Conservation (phyloP, 2,888 invertebrate genomes). For the Abrostola triplasia region DNA sequence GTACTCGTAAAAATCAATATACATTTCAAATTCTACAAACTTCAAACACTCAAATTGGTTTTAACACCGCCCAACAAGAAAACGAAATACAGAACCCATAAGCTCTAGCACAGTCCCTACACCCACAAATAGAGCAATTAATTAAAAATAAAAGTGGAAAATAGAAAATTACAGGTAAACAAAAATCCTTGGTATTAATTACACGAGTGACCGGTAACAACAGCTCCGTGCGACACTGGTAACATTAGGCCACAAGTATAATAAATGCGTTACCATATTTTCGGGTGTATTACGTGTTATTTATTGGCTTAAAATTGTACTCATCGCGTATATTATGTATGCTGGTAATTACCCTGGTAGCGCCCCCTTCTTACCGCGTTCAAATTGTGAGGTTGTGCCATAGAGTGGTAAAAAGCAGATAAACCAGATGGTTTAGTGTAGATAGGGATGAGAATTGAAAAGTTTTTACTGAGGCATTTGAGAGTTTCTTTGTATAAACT, state of each 20-base stretch:
- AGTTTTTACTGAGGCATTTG: no score
- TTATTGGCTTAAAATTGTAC: constrained; percentile 88
- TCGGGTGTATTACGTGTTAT: constrained; percentile 81
- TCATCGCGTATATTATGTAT: constrained; percentile 85
- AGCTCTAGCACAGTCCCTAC: no score
- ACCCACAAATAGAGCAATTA: no score
- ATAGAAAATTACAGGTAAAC: no score
- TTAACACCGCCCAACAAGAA: no score
- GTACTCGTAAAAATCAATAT: no score
- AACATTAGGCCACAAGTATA: constrained; percentile 68
- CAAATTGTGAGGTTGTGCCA: constrained; percentile 46
- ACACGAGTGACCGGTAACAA: constrained; percentile 34
- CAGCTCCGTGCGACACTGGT: constrained; percentile 50
- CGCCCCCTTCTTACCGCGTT: constrained; percentile 57
- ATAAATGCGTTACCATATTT: constrained; percentile 85
- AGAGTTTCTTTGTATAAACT: no score
- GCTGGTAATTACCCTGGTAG: constrained; percentile 77
- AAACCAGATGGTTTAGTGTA: neutral
- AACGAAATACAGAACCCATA: no score
- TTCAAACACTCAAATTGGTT: no score
- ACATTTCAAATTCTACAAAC: no score
- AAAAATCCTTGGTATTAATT: constrained; percentile 10
- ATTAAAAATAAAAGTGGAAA: no score
- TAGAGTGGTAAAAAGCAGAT: constrained; percentile 11
- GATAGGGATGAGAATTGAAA: no score